These are phyloP conservation scores for Cyanoliseus patagonus DNA, from an alignment of 2,113 vertebrate species.

Conservation along the genomic window DNA sequence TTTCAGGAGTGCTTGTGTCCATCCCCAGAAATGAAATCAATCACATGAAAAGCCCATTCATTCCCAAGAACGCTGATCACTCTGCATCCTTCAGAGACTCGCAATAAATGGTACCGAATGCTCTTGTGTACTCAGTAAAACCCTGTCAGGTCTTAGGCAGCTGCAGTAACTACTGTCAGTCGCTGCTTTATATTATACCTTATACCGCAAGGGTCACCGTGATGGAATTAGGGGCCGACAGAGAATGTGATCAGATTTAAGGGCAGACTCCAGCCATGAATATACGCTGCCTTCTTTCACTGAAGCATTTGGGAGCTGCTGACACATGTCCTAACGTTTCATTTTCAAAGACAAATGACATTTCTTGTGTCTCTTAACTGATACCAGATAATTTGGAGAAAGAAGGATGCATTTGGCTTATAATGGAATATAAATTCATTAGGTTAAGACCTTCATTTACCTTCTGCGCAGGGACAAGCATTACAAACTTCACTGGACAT, in stretches of 20 bases:
- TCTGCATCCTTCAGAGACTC: neutral
- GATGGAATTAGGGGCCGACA: neutral
- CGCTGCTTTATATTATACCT: neutral
- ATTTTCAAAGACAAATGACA: neutral
- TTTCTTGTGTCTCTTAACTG: neutral
- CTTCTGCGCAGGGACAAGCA: neutral
- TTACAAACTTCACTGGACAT: neutral
- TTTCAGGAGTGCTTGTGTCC: neutral
- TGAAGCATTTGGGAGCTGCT: neutral
- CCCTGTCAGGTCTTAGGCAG: neutral
- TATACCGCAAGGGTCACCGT: neutral
- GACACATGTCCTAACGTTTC: neutral
- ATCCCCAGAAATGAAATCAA: constrained; percentile 43
- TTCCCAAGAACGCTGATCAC: neutral
- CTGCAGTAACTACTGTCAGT: neutral
- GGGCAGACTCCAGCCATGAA: neutral
- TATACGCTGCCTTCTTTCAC: neutral
- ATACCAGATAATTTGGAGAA: neutral
- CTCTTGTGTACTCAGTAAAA: neutral
- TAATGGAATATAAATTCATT: neutral
- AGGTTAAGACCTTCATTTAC: neutral
- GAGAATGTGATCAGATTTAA: neutral
- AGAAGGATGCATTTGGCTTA: neutral
- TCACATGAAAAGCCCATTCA: constrained; percentile 50
- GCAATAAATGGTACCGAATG: neutral